Percentiles rank a stretch among this genome's conserved stretches.
These are phyloP conservation scores for Tympanuchus pallidicinctus DNA, from an alignment of 2,113 vertebrate species.

Conservation along the genomic window DNA sequence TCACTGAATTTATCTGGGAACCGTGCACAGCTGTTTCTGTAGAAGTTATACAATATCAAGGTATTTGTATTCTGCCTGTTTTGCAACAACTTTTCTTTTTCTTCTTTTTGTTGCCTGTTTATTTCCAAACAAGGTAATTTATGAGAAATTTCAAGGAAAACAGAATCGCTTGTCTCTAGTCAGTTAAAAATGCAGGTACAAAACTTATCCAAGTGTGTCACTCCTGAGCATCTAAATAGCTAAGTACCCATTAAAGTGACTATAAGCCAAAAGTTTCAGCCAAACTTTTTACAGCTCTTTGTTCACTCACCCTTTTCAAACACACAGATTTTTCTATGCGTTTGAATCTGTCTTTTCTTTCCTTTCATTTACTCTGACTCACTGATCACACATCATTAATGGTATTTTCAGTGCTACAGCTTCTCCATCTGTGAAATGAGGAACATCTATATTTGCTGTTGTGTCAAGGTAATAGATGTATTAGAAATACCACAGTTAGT, in stretches of 20 bases:
- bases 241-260: neutral
- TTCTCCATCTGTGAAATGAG: neutral
- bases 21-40: neutral
- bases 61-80: neutral
- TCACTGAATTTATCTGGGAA: neutral
- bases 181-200: neutral
- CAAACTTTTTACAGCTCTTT: neutral
- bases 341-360: neutral
- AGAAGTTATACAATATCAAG: neutral
- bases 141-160: slow-evolving; percentile 10
- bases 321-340: slow-evolving; percentile 6
- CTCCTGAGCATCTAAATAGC: neutral
- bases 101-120: neutral
- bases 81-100: neutral
- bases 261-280: neutral
- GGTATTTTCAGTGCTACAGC: slow-evolving; percentile 5
- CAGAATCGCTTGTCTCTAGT: neutral
- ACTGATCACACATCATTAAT: slow-evolving; percentile 39
- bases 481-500: slow-evolving; percentile 19
- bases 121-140: neutral
- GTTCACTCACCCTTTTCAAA: slow-evolving; percentile 7
- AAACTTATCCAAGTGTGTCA: neutral
- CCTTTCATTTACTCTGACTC: slow-evolving; percentile 34
- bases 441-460: slow-evolving; percentile 6
- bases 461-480: slow-evolving; percentile 13